These are phyloP conservation scores for Chloropsis cyanopogon DNA, from an alignment of 2,113 vertebrate genomes.

Conservation along the genomic window DNA sequence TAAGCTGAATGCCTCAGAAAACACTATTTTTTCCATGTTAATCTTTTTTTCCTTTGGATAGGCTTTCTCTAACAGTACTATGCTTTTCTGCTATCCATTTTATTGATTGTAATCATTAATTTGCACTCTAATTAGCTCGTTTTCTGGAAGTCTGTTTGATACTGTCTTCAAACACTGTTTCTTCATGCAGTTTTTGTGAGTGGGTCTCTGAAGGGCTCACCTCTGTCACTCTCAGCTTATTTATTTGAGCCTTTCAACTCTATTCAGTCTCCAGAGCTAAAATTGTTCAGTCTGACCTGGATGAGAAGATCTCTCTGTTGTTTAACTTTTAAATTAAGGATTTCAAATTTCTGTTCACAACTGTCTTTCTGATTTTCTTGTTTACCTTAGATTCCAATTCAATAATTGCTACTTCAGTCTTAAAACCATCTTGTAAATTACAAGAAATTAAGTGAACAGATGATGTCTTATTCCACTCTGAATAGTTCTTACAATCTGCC, in stretches of 20 bases:
- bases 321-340: not conserved
- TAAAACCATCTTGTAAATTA: not conserved
- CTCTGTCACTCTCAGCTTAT: not conserved
- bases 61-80: not conserved
- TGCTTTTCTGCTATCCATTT: not conserved
- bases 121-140: not conserved
- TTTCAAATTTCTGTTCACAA: not conserved
- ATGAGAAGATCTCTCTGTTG: not conserved
- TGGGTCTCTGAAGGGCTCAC: not conserved
- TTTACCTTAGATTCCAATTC: not conserved
- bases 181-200: not conserved
- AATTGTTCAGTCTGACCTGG: not conserved
- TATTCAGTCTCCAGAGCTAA: not conserved
- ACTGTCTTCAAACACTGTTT: not conserved
- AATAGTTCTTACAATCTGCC: not conserved
- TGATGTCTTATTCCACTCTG: not conserved
- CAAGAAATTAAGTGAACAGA: not conserved
- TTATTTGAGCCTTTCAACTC: constrained; percentile 14
- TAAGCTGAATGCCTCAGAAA: not conserved
- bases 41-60: not conserved
- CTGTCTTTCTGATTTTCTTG: not conserved
- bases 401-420: not conserved
- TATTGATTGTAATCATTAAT: constrained; percentile 7
- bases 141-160: constrained; percentile 2
- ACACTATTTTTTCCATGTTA: not conserved